Base-by-base conservation (phyloP, 2,797 vertebrate genomes). In the Periparus ater region DNA sequence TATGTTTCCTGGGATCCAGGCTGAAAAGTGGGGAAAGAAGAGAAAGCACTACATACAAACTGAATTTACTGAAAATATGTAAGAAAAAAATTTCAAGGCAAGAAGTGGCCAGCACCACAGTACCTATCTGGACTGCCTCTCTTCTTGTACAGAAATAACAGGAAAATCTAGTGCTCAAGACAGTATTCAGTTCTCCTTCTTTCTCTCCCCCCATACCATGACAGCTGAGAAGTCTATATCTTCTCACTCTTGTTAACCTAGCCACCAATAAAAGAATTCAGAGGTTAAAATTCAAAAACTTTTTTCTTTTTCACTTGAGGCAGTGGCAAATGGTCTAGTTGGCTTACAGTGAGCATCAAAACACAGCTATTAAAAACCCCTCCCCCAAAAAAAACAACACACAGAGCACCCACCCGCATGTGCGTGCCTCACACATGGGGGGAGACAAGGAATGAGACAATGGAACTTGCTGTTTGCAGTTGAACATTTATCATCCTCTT, bases 391-490 rank as follows among this genome's bases (percentile, higher is more conserved):
- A 68, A 30, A 3, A 2, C 27, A 78, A 65, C 34, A 30, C 30
- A 19, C 3, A 54, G 53, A 60, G 21, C 60, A 36, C 23, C 20
- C 3, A 60, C 11, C 26, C 1, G 0, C 26, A 36, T 12, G 42
- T 34, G 30, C 21, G 25, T 15, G 17, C 38, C 60, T 57, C 53
- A 51, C 40, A 65, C 23, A 13, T 3, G 19, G 8, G 44, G 21
- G 29, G 15, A 86, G 29, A 76, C 27, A 51, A 48, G 50, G 44
- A 76, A 45, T 26, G 13, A 79, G 22, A 93, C 82, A 88, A 82
- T 47, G 54, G 47, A 95, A 78, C 68, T 96, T 95, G 93, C 77
- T 94, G 73, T 85, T 94, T 88, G 93, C 88, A 92, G 86, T 12
- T 89, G 9, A 63, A 88, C 73, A 54, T 79, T 91, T 91, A 71